Evolutionary conservation across 2,888 invertebrate species (phyloP).

Genomic region (Calephelis perditalis): DNA sequence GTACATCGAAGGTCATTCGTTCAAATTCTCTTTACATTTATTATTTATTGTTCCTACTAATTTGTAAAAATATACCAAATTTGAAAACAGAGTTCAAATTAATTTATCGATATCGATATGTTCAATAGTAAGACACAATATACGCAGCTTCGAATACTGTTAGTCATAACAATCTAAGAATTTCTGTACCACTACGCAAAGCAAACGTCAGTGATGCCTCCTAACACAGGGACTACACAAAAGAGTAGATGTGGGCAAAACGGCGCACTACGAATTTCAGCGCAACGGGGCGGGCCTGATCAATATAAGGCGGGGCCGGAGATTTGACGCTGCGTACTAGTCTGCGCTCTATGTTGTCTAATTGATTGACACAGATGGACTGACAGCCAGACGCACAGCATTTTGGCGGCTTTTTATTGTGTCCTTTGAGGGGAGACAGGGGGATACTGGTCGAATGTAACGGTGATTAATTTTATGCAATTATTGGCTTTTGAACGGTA

Average conservation of each 20-base stretch:
- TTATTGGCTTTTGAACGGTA: conserved; percentile 30
- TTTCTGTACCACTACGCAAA: background rate
- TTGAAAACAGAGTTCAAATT: too few relatives aligned
- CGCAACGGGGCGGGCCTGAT: conserved; percentile 59
- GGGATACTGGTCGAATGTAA: conserved; percentile 31
- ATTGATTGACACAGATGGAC: conserved; percentile 73
- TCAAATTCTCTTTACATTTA: too few relatives aligned
- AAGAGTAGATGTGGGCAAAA: conserved; percentile 37
- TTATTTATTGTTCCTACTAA: too few relatives aligned
- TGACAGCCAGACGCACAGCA: conserved; percentile 58
- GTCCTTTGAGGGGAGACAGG: conserved; percentile 39
- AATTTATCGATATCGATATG: too few relatives aligned
- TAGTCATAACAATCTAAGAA: background rate
- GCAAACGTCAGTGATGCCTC: conserved; percentile 24
- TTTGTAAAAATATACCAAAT: too few relatives aligned
- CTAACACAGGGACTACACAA: conserved; percentile 31
- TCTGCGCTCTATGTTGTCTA: conserved; percentile 52
- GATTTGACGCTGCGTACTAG: conserved; percentile 59
- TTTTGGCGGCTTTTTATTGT: conserved; percentile 63
- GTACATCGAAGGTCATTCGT: too few relatives aligned
- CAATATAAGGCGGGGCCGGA: conserved; percentile 61
- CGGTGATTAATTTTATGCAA: conserved; percentile 43
- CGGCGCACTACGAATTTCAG: conserved; percentile 44
- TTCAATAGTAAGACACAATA: too few relatives aligned
- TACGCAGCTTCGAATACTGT: background rate